Evolutionary conservation across 2,797 vertebrate species (phyloP).

Genomic region (Decapterus maruadsi): DNA sequence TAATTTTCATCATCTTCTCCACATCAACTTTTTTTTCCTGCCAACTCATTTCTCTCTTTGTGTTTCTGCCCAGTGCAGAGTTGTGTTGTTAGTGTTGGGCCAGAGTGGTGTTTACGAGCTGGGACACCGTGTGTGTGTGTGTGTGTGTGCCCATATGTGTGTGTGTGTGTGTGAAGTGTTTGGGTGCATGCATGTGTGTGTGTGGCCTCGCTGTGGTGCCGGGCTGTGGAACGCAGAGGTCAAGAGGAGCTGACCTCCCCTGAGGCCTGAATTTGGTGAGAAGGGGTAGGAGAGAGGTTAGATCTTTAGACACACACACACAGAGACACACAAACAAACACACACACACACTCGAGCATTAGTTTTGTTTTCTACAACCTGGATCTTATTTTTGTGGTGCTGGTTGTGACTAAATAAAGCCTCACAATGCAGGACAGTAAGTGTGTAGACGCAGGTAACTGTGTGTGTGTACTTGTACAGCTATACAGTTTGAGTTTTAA

Average conservation of each 20-base stretch:
- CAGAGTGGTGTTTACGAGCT: conserved; percentile 54
- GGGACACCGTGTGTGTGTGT: conserved; percentile 26
- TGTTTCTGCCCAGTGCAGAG: conserved; percentile 31
- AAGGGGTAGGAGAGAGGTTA: conserved; percentile 60
- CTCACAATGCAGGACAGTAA: not conserved
- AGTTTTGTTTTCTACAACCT: not conserved
- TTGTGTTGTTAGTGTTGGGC: conserved; percentile 32
- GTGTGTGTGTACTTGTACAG: too few species aligned
- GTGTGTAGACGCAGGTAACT: not conserved
- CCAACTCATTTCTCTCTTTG: conserved; percentile 1
- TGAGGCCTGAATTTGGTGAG: conserved; percentile 73
- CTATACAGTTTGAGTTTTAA: too few species aligned
- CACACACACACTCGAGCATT: not conserved
- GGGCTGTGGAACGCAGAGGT: conserved; percentile 83
- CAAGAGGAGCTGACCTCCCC: conserved; percentile 82
- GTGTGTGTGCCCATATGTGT: conserved; percentile 8
- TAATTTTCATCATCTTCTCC: not conserved
- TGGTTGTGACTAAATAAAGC: not conserved
- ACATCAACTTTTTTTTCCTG: conserved; percentile 16
- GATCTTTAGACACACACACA: conserved; percentile 37
- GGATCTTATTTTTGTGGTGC: conserved; percentile 1
- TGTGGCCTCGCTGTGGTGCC: conserved; percentile 65
- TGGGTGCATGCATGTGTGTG: conserved; percentile 49
- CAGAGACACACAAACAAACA: conserved; percentile 29
- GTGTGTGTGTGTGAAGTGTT: conserved; percentile 29